Base-by-base conservation (phyloP, 2,113 vertebrate species). In the Gopherus flavomarginatus region DNA sequence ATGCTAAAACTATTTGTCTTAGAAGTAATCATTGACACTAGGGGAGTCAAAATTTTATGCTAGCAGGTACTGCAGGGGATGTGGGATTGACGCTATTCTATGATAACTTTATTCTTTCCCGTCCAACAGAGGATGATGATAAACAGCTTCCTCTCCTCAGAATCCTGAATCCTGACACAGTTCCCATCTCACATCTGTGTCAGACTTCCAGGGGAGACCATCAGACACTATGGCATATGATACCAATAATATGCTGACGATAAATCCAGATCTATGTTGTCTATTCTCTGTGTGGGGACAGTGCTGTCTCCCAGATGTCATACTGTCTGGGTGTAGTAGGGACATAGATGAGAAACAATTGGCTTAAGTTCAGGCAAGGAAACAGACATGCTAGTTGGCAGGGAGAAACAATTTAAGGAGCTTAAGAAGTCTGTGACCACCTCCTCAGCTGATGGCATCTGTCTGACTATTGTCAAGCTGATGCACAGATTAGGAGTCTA, bases 361-460 rank as follows among this genome's bases (percentile, higher is more conserved):
- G 80, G 50, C 57, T 57, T 95, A 82, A 49, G 80, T 69, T 94
- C 7, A 38, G 85, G 29, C 21, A 27, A 59, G 80, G 24, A 3
- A 13, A 42, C 35, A 29, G 65, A 94, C 93, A 83, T 52, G 57
- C 26, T 44, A 26, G 83, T 89, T 92, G 90, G 87, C 87, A 94
- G 65, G 86, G 90, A 11, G 81, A 82, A 91, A 62, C 75, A 92
- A 89, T 86, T 94, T 93, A 97, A 94, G 93, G 86, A 56, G 79
- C 42, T 96, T 81, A 94, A 53, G 24, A 96, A 94, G 93, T 88
- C 92, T 84, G 89, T 93, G 87, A 38, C 84, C 3, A 92, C 90
- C 92, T 91, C 69, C 69, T 65, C 94, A 87, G 96, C 94, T 96
- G 95, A 97, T 94, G 80, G 91, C 50, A 54, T 88, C 11, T 4